Conservation (phyloP, 2,797 vertebrate genomes). For the Poeciliopsis presidionis region DNA sequence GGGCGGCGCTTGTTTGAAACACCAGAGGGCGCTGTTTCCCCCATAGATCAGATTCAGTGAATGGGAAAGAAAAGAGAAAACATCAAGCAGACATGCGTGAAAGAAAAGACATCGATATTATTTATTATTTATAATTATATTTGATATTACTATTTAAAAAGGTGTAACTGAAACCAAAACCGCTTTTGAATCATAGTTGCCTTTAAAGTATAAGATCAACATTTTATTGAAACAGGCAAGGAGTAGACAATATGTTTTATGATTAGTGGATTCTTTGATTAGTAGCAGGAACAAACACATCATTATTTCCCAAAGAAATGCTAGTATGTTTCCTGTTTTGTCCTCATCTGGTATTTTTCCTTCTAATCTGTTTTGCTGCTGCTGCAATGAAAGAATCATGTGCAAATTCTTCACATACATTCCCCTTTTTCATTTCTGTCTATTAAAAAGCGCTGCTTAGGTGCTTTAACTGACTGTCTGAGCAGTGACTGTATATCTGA, state of each 20-base stretch:
- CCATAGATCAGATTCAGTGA: neutral
- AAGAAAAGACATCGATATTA: neutral
- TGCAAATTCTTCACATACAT: neutral
- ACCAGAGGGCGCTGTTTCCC: conserved; percentile 70
- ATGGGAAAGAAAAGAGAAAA: neutral
- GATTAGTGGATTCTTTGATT: neutral
- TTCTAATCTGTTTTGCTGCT: neutral
- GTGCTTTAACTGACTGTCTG: neutral
- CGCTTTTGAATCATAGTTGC: neutral
- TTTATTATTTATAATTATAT: neutral
- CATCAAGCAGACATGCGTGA: neutral
- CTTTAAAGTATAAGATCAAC: neutral
- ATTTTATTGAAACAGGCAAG: neutral
- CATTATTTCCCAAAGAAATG: neutral
- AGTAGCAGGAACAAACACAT: neutral
- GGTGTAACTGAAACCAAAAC: neutral
- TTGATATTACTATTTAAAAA: neutral
- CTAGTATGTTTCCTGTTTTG: neutral
- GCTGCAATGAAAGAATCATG: neutral
- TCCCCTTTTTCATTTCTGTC: neutral
- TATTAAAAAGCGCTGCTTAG: neutral
- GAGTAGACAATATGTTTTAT: neutral
- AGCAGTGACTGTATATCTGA: neutral
- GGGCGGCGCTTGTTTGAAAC: conserved; percentile 19
- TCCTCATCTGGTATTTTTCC: neutral